A percentile compares a stretch with the other conserved stretches of the same genome.
Evolutionary conservation across 2,888 invertebrate genomes (phyloP).

Genomic region (Drosophila affinis): DNA sequence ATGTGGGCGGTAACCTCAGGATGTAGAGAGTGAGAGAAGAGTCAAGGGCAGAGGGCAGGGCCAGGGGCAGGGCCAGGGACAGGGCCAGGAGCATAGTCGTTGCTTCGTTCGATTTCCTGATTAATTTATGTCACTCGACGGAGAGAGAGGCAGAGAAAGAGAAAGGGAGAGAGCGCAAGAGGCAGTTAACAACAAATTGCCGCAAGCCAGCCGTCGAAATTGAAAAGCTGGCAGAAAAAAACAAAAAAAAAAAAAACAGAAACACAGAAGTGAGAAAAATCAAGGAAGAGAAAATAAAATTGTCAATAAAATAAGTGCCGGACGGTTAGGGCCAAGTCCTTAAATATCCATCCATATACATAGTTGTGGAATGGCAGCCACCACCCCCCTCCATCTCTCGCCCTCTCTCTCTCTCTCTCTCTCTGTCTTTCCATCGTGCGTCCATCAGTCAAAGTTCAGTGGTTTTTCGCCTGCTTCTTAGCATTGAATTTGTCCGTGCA

Average conservation of each 20-base stretch:
- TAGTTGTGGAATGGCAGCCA: conserved; percentile 1
- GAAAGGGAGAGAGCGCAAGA: conserved; percentile 11
- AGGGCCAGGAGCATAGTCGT: conserved; percentile 27
- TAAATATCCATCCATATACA: conserved; percentile 2
- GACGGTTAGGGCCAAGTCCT: conserved; percentile 32
- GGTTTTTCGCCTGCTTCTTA: conserved; percentile 25
- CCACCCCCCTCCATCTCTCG: neutral
- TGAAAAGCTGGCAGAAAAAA: conserved; percentile 55
- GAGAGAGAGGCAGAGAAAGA: neutral
- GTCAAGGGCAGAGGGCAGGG: neutral
- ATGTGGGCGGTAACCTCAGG: conserved; percentile 27
- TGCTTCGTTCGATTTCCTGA: conserved; percentile 75
- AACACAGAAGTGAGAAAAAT: conserved; percentile 10
- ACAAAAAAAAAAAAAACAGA: neutral
- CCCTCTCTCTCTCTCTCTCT: neutral
- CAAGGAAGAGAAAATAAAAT: conserved; percentile 54
- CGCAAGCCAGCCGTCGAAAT: conserved; percentile 74
- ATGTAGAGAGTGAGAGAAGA: conserved; percentile 28
- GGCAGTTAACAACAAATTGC: conserved; percentile 78
- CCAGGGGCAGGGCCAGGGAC: neutral
- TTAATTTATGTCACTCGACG: conserved; percentile 73
- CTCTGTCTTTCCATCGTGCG: conserved; percentile 37
- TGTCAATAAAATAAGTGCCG: conserved; percentile 75
- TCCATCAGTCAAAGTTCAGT: conserved; percentile 74
- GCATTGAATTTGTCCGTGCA: conserved; percentile 54